A percentile compares a stretch with the other conserved stretches of the same genome.
These are phyloP conservation scores for Dufourea novaeangliae DNA, from an alignment of 1,140 invertebrate genomes.

Conservation along the genomic window DNA sequence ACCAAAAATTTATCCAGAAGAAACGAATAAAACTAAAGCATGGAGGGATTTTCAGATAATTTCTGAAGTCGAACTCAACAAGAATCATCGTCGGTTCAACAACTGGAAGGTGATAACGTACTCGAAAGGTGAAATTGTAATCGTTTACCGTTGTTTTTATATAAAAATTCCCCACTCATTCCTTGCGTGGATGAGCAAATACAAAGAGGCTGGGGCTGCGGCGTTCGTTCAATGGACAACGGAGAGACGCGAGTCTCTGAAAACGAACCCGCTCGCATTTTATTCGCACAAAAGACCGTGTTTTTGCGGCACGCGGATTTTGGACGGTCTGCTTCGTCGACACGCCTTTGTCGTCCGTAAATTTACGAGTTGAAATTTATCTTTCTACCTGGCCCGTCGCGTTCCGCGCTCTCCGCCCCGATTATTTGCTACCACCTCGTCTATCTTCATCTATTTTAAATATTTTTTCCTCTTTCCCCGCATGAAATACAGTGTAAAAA, in stretches of 20 bases:
- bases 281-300: slow-evolving; percentile 31
- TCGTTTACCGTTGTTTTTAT: slow-evolving; percentile 19
- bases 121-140: not conserved
- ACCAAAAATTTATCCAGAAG: too few species aligned
- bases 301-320: slow-evolving; percentile 43
- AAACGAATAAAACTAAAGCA: too few species aligned
- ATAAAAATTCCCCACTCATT: not conserved
- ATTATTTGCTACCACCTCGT: not conserved
- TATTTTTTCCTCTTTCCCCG: not conserved
- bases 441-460: not conserved
- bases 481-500: not conserved
- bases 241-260: not conserved
- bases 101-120: not conserved
- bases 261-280: slow-evolving; percentile 33
- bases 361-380: slow-evolving; percentile 49
- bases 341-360: slow-evolving; percentile 38
- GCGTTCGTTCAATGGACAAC: slow-evolving; percentile 18
- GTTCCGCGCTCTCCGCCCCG: not conserved
- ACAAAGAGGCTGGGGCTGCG: not conserved
- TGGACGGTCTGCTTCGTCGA: slow-evolving; percentile 23
- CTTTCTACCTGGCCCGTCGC: slow-evolving; percentile 28
- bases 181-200: not conserved
- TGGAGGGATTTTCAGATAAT: too few species aligned
- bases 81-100: too few species aligned
- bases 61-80: too few species aligned